A percentile compares a stretch with the other conserved stretches of the same genome.
Conservation (phyloP, 2,888 invertebrate species). For the Yponomeuta malinellus region DNA sequence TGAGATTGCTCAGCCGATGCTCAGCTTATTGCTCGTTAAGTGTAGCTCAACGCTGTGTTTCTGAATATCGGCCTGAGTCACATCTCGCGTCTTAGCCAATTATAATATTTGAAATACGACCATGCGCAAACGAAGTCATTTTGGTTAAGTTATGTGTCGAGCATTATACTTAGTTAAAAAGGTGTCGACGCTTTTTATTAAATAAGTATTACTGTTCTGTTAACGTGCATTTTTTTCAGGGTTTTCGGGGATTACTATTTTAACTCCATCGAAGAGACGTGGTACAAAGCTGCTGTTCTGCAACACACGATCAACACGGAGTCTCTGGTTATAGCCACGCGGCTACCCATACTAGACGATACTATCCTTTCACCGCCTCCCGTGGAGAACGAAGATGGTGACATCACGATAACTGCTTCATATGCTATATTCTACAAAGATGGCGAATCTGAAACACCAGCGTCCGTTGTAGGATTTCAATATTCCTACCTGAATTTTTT, state of each 20-base stretch:
- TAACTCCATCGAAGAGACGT: slow-evolving; percentile 89
- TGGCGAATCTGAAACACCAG: slow-evolving; percentile 85
- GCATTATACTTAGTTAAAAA: no score
- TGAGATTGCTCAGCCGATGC: no score
- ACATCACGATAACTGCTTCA: slow-evolving; percentile 85
- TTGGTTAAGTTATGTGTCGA: no score
- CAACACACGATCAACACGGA: slow-evolving; percentile 86
- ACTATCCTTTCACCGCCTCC: slow-evolving; percentile 42
- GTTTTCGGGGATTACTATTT: slow-evolving; percentile 88
- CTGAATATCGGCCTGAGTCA: no score
- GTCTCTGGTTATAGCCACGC: slow-evolving; percentile 86
- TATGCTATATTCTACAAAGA: slow-evolving; percentile 90
- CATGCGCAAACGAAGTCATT: no score
- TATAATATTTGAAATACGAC: no score
- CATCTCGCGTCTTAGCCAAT: no score
- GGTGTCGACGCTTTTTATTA: no score
- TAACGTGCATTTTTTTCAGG: slow-evolving; percentile 41
- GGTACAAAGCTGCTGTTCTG: slow-evolving; percentile 93
- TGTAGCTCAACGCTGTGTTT: no score
- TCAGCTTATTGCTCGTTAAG: no score
- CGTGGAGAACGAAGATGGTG: slow-evolving; percentile 58
- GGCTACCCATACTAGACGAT: slow-evolving; percentile 70
- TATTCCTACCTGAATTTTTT: slow-evolving; percentile 83
- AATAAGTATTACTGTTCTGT: no score
- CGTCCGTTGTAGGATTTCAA: slow-evolving; percentile 92